Conservation (phyloP, 1,140 invertebrate species). For the Euura saliciscinereae region DNA sequence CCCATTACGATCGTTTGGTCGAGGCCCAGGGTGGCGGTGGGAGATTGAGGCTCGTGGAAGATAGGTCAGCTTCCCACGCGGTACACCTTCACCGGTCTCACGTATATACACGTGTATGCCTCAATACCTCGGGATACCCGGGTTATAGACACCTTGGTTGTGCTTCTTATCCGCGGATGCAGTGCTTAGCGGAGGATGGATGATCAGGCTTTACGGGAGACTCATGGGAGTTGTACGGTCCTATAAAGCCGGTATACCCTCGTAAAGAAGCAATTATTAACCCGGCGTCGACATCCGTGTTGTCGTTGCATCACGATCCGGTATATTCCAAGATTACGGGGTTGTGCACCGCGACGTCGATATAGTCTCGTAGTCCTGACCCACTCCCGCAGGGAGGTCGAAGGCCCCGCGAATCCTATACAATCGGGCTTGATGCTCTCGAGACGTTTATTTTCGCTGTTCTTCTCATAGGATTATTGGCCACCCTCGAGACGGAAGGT, state of each 20-base stretch:
- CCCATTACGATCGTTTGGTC: not conserved
- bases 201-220: too few relatives aligned
- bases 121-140: too few relatives aligned
- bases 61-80: slow-evolving; percentile 4
- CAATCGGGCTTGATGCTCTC: slow-evolving; percentile 1
- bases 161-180: too few relatives aligned
- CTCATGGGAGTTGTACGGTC: not conserved
- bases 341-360: not conserved
- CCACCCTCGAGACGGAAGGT: not conserved
- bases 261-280: not conserved
- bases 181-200: too few relatives aligned
- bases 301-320: slow-evolving; percentile 6
- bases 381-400: not conserved
- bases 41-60: slow-evolving; percentile 1
- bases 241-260: not conserved
- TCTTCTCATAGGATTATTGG: not conserved
- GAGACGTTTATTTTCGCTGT: not conserved
- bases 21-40: not conserved
- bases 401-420: not conserved
- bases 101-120: not conserved
- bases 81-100: not conserved
- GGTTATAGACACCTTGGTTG: too few relatives aligned
- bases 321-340: not conserved
- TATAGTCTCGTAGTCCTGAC: not conserved
- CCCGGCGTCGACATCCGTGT: not conserved